These are phyloP conservation scores for Crocallis elinguaria DNA, from an alignment of 2,888 invertebrate genomes.

Conservation along the genomic window DNA sequence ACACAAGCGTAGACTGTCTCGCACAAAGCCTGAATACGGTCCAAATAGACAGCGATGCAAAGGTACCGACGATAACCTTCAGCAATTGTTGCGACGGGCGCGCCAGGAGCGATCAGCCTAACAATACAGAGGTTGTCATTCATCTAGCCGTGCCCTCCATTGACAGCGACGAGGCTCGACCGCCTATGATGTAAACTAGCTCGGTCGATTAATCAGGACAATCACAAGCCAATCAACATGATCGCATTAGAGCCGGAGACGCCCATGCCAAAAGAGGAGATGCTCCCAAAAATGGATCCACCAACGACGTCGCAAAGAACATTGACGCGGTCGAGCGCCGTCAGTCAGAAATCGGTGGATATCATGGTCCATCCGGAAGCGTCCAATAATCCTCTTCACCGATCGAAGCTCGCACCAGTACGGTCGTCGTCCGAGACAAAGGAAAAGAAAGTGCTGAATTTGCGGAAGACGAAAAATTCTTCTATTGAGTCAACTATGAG, in stretches of 20 bases:
- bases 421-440: constrained; percentile 79
- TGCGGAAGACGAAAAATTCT: constrained; percentile 80
- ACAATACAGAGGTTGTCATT: constrained; percentile 68
- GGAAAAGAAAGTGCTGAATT: constrained; percentile 73
- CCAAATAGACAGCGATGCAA: constrained; percentile 69
- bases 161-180: constrained; percentile 76
- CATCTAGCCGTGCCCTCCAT: constrained; percentile 77
- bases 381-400: constrained; percentile 75
- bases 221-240: constrained; percentile 58
- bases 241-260: constrained; percentile 78
- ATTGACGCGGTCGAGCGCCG: constrained; percentile 85
- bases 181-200: constrained; percentile 74
- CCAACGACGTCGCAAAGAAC: constrained; percentile 78
- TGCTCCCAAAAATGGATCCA: constrained; percentile 63
- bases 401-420: constrained; percentile 77
- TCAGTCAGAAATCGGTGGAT: constrained; percentile 86
- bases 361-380: constrained; percentile 80
- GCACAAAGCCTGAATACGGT: constrained; percentile 66
- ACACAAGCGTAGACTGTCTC: constrained; percentile 63
- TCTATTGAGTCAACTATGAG: constrained; percentile 83
- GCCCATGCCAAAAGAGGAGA: constrained; percentile 66
- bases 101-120: constrained; percentile 55
- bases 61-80: constrained; percentile 78
- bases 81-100: constrained; percentile 77
- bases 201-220: constrained; percentile 32